Evolutionary conservation across 2,797 vertebrate species (phyloP), one percentile per base, ranked within the genome.

Genomic region (Silurus aristotelis): DNA sequence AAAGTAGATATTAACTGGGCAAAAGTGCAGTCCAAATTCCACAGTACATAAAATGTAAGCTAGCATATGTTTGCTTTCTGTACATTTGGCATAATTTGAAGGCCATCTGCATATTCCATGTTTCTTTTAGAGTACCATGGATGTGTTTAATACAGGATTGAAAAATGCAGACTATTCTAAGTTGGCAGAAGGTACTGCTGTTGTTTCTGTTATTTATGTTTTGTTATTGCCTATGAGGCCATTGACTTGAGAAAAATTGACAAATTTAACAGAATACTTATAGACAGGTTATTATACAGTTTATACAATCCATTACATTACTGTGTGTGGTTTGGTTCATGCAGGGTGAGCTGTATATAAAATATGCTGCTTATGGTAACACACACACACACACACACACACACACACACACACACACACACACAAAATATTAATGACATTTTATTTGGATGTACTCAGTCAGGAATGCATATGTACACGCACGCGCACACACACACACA

Each of bases 271-370:
- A 76, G 25, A 76, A 76, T 58, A 76, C 31, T n/a, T 6, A 43
- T 9, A 19, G 9, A 22, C 7, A 60, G 31, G 60, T 43, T 55
- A 17, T 75, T 56, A 27, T 75, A 2, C 9, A 6, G 25, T 76
- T 27, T 20, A 58, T 58, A 31, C 58, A 77, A 80, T 52, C 78
- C 78, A 66, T 66, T 27, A 77, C 22, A 77, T 77, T 6, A 58
- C 9, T 31, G 25, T 12, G 14, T 55, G 25, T 60, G 31, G 17
- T 79, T 80, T 80, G 5, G n/a, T 64, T 66, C 22, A 52, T 48
- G 14, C 19, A 43, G 31, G 27, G 17, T 27, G 1, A 31, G 20
- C 27, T 13, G 10, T 46, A 63, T 38, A 15, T 55, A 13, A 73
- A 76, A 76, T 15, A 76, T 25, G 22, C 2, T 6, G 15, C 46